Conservation (phyloP, 2,797 vertebrate species). For the Anabacerthia variegaticeps region DNA sequence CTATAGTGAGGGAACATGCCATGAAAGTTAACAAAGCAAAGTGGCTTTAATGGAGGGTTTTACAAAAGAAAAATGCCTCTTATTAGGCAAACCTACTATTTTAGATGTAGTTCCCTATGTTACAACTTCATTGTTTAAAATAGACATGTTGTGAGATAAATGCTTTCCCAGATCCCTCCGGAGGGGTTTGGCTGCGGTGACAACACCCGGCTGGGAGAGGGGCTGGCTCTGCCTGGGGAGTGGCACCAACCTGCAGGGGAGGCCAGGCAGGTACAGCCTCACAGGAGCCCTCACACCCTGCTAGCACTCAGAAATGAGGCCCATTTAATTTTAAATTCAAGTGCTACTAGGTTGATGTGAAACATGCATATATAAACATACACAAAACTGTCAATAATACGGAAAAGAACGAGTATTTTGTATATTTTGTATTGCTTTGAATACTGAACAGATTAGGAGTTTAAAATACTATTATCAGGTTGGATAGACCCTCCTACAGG, state of each 20-base stretch:
- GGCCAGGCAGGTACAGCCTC: rapidly evolving
- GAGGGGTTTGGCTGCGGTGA: neutral
- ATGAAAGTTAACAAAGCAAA: slow-evolving; percentile 84
- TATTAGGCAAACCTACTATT: slow-evolving; percentile 52
- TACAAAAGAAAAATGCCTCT: slow-evolving; percentile 65
- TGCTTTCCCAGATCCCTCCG: neutral
- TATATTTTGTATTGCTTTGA: neutral
- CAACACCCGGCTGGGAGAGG: neutral
- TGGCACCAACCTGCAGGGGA: rapidly evolving
- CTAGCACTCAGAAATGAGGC: neutral
- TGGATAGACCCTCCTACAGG: neutral
- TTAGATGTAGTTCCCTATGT: neutral
- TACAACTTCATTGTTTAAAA: slow-evolving; percentile 59
- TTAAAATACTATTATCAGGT: rapidly evolving
- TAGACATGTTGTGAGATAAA: neutral
- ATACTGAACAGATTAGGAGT: rapidly evolving
- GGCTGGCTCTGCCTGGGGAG: neutral
- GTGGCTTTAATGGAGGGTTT: slow-evolving; percentile 68
- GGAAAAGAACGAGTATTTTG: neutral
- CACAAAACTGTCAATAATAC: rapidly evolving
- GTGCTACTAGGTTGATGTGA: neutral
- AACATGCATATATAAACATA: neutral
- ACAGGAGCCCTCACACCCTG: neutral
- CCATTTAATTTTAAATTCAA: neutral
- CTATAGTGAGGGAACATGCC: slow-evolving; percentile 79